phyloP scores from a whole-genome alignment of 1,140 invertebrate species.

The Sycobia sp. region DNA sequence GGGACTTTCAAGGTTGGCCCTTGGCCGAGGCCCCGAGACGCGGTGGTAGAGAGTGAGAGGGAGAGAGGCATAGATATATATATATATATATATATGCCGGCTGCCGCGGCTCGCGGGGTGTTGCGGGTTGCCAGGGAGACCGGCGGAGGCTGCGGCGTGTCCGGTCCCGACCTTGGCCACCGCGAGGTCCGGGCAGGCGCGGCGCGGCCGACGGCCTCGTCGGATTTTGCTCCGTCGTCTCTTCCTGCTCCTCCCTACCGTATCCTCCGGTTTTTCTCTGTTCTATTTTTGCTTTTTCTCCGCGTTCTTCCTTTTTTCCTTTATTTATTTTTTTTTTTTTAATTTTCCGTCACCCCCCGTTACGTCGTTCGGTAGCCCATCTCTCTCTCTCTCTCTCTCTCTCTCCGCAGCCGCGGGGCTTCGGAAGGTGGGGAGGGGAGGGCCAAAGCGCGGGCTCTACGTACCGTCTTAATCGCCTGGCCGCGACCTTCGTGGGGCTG shows the following conservation, averaged over 20 bases:
- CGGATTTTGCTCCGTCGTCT: not conserved
- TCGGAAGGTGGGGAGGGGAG: no score
- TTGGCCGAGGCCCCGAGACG: slow-evolving; percentile 29
- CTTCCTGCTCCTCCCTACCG: not conserved
- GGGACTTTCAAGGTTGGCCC: slow-evolving; percentile 45
- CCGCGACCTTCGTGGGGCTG: slow-evolving; percentile 6
- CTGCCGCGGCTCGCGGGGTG: no score
- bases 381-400: no score
- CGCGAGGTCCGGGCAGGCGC: not conserved
- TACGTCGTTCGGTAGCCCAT: not conserved
- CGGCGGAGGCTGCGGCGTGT: no score
- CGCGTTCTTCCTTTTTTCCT: not conserved
- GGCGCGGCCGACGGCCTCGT: not conserved
- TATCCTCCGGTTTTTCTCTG: not conserved
- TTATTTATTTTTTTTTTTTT: slow-evolving; percentile 4
- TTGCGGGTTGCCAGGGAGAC: slow-evolving; percentile 50
- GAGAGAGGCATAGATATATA: no score
- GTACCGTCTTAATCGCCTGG: no score
- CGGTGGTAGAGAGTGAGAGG: not conserved
- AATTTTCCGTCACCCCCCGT: slow-evolving; percentile 1
- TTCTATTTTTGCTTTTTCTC: not conserved
- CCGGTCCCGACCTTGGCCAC: slow-evolving; percentile 56
- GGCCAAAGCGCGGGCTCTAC: no score
- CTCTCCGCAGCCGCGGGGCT: no score
- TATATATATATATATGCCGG: no score